phyloP scores from a whole-genome alignment of 2,888 invertebrate genomes.

The Gymnocheta viridis region DNA sequence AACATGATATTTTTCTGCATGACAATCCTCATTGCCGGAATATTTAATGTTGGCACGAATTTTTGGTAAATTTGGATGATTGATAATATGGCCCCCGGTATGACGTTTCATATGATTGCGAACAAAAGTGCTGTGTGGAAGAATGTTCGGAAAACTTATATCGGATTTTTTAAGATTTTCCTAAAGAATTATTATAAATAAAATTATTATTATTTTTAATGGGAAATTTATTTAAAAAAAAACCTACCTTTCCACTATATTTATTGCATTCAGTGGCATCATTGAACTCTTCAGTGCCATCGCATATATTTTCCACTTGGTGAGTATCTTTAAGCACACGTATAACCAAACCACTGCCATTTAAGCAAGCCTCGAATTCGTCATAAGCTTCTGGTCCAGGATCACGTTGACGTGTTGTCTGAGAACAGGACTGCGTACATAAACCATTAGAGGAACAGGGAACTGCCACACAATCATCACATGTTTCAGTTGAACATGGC shows the following conservation, averaged over 20 bases:
- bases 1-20: conserved; percentile 75
- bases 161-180: conserved; percentile 52
- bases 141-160: conserved; percentile 41
- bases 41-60: conserved; percentile 81
- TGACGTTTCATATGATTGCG: conserved; percentile 74
- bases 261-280: conserved; percentile 70
- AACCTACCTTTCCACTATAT: conserved; percentile 61
- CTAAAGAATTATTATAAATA: conserved; percentile 23
- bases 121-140: conserved; percentile 71
- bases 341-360: conserved; percentile 80
- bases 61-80: conserved; percentile 77
- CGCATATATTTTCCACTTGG: conserved; percentile 77
- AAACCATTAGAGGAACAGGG: conserved; percentile 71
- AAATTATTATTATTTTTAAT: too few relatives aligned
- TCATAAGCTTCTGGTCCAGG: conserved; percentile 80
- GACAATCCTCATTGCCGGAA: conserved; percentile 78
- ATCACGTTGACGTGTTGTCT: conserved; percentile 73
- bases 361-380: conserved; percentile 80
- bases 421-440: conserved; percentile 73
- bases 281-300: conserved; percentile 72
- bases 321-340: conserved; percentile 80
- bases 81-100: conserved; percentile 75
- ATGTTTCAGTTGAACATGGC: conserved; percentile 28
- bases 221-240: neutral
- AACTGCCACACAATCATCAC: conserved; percentile 63